Evolutionary conservation across 2,113 vertebrate species (phyloP).

Genomic region (Bubalus kerabau): DNA sequence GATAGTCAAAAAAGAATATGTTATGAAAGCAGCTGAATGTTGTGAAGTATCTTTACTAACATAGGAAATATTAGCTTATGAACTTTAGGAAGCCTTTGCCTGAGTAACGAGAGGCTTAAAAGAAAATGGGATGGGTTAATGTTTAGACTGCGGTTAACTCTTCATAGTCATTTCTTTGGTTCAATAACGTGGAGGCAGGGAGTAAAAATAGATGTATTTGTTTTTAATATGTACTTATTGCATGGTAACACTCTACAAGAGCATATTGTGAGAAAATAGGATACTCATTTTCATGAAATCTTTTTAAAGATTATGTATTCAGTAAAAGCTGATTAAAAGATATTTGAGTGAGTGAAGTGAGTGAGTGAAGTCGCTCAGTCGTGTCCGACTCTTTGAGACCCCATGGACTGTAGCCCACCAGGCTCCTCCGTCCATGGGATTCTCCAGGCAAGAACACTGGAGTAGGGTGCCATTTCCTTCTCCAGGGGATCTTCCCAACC

Average conservation of each 20-base stretch:
- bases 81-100: background rate
- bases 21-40: background rate
- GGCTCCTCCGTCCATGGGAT: too few species aligned
- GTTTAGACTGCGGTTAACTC: background rate
- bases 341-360: background rate
- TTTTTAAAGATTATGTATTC: slow-evolving; percentile 27
- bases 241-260: background rate
- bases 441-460: too few species aligned
- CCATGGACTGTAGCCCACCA: too few species aligned
- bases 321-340: slow-evolving; percentile 18
- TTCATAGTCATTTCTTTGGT: slow-evolving; percentile 1
- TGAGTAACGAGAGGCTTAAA: background rate
- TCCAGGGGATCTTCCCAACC: too few species aligned
- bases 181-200: background rate
- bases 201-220: background rate
- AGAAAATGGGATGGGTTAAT: background rate
- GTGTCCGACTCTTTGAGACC: too few species aligned
- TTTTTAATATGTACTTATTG: background rate
- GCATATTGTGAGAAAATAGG: background rate
- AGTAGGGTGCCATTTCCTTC: too few species aligned
- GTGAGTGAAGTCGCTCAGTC: too few species aligned
- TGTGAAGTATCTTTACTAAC: background rate
- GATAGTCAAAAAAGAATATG: background rate
- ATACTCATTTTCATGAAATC: background rate
- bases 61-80: background rate